These are phyloP conservation scores for Zoanthus gigantus DNA, from an alignment of 92 coral and sea anemone genomes.

Conservation along the genomic window DNA sequence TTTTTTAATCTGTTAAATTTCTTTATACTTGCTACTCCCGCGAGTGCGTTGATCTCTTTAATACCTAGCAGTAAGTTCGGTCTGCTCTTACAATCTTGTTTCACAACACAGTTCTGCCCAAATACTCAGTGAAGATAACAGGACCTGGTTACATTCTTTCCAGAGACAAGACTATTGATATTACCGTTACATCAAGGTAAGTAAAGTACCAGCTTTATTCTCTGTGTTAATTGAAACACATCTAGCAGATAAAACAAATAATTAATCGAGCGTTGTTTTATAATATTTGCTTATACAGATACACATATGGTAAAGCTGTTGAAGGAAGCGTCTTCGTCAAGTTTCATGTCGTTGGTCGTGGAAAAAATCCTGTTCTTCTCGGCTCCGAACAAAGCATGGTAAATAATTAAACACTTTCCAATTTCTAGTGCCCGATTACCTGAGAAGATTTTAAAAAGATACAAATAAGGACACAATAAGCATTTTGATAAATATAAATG, in stretches of 20 bases:
- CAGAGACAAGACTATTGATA: constrained; percentile 49
- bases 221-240: background rate
- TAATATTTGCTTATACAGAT: constrained; percentile 43
- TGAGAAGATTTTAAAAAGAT: no score
- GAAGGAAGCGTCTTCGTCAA: constrained; percentile 72
- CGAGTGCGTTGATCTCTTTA: no score
- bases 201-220: background rate
- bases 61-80: no score
- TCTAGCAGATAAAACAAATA: background rate
- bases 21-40: no score
- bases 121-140: constrained; percentile 82
- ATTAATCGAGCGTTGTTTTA: background rate
- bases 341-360: constrained; percentile 75
- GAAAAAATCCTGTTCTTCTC: constrained; percentile 56
- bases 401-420: no score
- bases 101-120: constrained; percentile 79
- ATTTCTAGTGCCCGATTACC: background rate
- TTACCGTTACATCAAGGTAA: constrained; percentile 54
- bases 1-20: no score
- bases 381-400: constrained; percentile 56
- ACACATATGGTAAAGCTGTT: constrained; percentile 90
- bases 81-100: background rate
- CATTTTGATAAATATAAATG: no score
- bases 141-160: constrained; percentile 86
- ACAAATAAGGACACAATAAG: no score